A percentile compares a stretch with the other conserved stretches of the same genome.
These are phyloP conservation scores for Trichogramma pretiosum DNA, from an alignment of 1,140 invertebrate genomes.

Conservation along the genomic window DNA sequence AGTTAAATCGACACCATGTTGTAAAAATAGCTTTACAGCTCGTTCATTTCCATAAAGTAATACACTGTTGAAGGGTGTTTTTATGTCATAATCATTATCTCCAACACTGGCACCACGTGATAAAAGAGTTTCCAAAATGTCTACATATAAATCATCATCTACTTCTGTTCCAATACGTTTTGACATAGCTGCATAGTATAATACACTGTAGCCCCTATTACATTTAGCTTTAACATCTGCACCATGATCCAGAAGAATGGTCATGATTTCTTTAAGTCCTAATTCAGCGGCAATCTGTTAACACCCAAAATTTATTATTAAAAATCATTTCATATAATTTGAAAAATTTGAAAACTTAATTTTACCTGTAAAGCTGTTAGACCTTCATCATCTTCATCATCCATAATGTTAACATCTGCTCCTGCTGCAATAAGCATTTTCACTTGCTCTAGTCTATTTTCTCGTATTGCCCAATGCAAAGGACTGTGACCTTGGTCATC, in stretches of 20 bases:
- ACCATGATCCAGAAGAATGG: conserved; percentile 1
- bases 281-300: neutral
- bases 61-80: conserved; percentile 1
- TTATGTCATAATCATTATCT: neutral
- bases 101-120: neutral
- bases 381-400: conserved; percentile 3
- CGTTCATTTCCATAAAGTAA: conserved; percentile 4
- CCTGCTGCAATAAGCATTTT: conserved; percentile 1
- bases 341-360: neutral
- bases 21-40: neutral
- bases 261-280: neutral
- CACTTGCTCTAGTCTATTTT: neutral
- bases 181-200: conserved; percentile 7
- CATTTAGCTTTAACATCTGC: conserved; percentile 5
- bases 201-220: conserved; percentile 2
- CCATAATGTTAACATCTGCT: conserved; percentile 6
- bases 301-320: neutral
- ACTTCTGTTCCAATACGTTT: neutral
- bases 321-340: neutral
- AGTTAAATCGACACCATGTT: conserved; percentile 2
- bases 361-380: neutral
- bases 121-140: neutral
- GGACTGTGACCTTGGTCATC: conserved; percentile 7
- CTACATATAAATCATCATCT: conserved; percentile 3
- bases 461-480: conserved; percentile 4